These are phyloP conservation scores for Scatophagus argus DNA, from an alignment of 2,113 vertebrate species.

Conservation along the genomic window DNA sequence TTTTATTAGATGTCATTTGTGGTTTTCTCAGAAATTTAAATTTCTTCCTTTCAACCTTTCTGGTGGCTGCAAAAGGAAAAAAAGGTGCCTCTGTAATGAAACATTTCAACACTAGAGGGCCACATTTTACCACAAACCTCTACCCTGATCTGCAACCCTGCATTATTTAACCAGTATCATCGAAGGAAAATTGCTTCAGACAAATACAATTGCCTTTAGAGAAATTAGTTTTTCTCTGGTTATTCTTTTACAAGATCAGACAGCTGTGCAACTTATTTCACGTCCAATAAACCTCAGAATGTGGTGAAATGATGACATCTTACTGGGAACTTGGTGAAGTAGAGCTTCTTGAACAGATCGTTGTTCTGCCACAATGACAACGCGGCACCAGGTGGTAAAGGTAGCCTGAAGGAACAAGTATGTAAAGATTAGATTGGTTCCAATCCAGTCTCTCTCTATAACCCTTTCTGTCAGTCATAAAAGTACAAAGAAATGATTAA, in stretches of 20 bases:
- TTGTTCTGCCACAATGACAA: constrained; percentile 94
- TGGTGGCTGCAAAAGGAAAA: not conserved
- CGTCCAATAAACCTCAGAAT: not conserved
- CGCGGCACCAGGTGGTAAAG: constrained; percentile 93
- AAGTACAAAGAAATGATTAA: too few species aligned
- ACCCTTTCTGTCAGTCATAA: not conserved
- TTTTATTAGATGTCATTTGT: not conserved
- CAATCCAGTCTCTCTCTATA: not conserved
- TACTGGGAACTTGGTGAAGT: constrained; percentile 96
- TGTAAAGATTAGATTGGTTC: too few species aligned
- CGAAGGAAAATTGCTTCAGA: not conserved
- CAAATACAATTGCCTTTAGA: not conserved
- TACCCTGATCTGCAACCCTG: rapidly evolving
- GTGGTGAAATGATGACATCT: constrained; percentile 52
- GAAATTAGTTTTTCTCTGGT: not conserved
- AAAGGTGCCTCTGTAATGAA: not conserved
- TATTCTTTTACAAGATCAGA: not conserved
- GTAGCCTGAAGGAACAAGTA: constrained; percentile 83
- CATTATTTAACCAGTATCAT: not conserved
- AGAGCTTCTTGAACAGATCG: constrained; percentile 88
- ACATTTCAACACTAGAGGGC: constrained; percentile 66
- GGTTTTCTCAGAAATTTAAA: not conserved
- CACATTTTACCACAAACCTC: constrained; percentile 22
- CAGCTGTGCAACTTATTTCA: not conserved
- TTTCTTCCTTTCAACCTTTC: not conserved